phyloP scores from a whole-genome alignment of 2,113 vertebrate genomes.

The Enhydra lutris region DNA sequence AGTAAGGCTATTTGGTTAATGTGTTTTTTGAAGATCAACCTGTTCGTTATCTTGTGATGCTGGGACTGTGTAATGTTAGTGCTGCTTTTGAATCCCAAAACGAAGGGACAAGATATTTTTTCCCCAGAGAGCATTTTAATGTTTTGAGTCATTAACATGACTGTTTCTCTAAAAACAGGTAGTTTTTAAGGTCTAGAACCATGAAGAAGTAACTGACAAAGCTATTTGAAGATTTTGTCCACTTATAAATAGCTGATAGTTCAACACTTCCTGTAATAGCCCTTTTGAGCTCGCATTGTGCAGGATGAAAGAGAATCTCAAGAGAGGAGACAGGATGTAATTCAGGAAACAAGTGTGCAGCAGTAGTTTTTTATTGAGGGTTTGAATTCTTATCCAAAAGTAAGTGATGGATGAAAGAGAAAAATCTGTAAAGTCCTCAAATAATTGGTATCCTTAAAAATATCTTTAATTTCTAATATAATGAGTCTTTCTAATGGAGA shows the following conservation, averaged over 20 bases:
- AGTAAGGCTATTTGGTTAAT: background rate
- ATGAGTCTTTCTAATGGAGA: background rate
- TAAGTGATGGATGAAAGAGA: constrained; percentile 48
- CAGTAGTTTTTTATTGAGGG: constrained; percentile 45
- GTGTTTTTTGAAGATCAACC: constrained; percentile 37
- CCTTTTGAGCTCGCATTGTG: constrained; percentile 48
- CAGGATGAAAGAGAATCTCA: constrained; percentile 56
- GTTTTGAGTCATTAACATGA: constrained; percentile 2
- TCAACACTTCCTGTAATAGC: constrained; percentile 63
- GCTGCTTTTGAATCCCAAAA: constrained; percentile 38
- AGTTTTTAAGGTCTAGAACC: constrained; percentile 26
- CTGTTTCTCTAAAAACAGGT: constrained; percentile 49
- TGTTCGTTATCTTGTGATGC: background rate
- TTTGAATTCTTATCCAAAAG: constrained; percentile 51
- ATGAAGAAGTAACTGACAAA: constrained; percentile 10
- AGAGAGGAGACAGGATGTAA: constrained; percentile 69
- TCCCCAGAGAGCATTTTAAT: constrained; percentile 12
- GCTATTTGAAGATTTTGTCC: constrained; percentile 65
- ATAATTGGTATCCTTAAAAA: constrained; percentile 39
- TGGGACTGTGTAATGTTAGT: constrained; percentile 21
- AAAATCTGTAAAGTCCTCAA: constrained; percentile 30
- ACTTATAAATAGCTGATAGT: constrained; percentile 65
- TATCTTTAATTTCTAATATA: constrained; percentile 38
- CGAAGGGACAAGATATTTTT: background rate
- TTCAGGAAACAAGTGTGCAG: constrained; percentile 62